Base-by-base conservation (phyloP, 2,113 vertebrate species). In the Pontoporia blainvillei region DNA sequence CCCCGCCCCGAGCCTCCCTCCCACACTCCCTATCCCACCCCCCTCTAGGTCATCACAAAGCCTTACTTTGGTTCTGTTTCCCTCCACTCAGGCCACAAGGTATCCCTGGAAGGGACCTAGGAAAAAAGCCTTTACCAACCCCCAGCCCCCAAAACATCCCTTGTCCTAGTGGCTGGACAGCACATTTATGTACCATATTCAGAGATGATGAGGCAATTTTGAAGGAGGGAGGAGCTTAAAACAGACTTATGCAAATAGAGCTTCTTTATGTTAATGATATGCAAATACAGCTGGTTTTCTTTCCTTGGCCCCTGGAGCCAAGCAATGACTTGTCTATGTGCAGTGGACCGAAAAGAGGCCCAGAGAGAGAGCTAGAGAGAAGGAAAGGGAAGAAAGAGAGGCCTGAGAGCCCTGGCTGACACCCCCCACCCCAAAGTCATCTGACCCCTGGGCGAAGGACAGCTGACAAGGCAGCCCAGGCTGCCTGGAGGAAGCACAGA, bases 291-390 rank as follows among this genome's bases (percentile, higher is more conserved):
- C n/a, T 59, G 6, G 15, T 18, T 83, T 75, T 36, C 52, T 64
- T 75, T 73, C 20, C 39, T 86, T 76, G 39, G 83, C 8, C 41
- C 36, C 1, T 36, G 61, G 64, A 86, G 57, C 76, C 86, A 88
- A 97, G 93, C 95, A 94, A 95, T 79, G 72, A 83, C 78, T 93
- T 96, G 78, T 96, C 46, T 86, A 1, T 93, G 83, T 94, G 92
- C 57, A 94, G 39, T 93, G 57, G 83, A 94, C 88, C 31, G 49
- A 73, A 92, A 95, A 85, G 29, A 87, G 72, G 49, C 34, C 52
- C 59, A 18, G 49, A 36, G 59, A 67, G 57, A 61, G 59, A 90
- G 59, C 27, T 25, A 34, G 49, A 85, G 52, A 61, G 79, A 71
- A 21, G 31, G 25, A 59, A 34, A 81, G 36, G 8, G 29, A 75